A percentile compares a stretch with the other conserved stretches of the same genome.
Conservation (phyloP, 1,140 invertebrate species). For the Olivierus martensii region DNA sequence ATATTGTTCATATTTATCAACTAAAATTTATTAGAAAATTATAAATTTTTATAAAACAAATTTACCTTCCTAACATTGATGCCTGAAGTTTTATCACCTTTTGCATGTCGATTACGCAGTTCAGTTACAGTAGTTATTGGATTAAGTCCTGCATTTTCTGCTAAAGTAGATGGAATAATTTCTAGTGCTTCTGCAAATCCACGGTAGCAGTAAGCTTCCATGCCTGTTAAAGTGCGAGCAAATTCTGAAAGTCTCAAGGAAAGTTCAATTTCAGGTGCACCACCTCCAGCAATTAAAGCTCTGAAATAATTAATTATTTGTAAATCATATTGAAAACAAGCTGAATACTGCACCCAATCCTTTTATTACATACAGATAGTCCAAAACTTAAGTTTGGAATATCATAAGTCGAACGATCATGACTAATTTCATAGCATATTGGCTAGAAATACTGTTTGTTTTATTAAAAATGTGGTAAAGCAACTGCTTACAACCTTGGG, state of each 20-base stretch:
- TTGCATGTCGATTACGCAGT: slow-evolving; percentile 82
- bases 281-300: slow-evolving; percentile 84
- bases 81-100: slow-evolving; percentile 65
- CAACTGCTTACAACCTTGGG: no score
- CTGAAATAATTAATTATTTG: slow-evolving; percentile 32
- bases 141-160: slow-evolving; percentile 99
- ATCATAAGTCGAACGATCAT: no score
- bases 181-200: slow-evolving; percentile 94
- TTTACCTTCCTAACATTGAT: slow-evolving; percentile 81
- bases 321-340: slow-evolving; percentile 1
- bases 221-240: slow-evolving; percentile 69
- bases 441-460: no score
- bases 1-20: not conserved
- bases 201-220: slow-evolving; percentile 81
- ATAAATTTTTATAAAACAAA: not conserved
- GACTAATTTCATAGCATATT: no score
- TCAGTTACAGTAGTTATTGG: slow-evolving; percentile 95
- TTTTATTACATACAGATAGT: no score
- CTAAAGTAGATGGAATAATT: slow-evolving; percentile 91
- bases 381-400: no score
- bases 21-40: not conserved
- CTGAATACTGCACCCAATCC: no score
- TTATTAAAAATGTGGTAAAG: no score
- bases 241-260: slow-evolving; percentile 67
- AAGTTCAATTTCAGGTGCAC: slow-evolving; percentile 92